Evolutionary conservation across 1,140 invertebrate species (phyloP), one percentile per base, ranked within the genome.

Genomic region (Drosophila miranda): DNA sequence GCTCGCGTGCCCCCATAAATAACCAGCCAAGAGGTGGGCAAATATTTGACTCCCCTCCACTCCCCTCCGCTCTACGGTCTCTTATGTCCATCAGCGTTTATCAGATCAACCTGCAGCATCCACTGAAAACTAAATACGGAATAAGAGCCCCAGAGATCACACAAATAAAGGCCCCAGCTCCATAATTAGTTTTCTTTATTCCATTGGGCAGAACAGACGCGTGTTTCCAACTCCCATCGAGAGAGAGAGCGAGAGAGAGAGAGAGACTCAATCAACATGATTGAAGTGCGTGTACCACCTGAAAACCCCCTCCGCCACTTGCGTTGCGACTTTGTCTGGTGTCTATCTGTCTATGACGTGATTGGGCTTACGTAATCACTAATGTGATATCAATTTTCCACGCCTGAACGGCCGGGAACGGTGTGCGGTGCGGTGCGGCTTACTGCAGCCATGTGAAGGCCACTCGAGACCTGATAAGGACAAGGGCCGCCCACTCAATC

Each of bases 211-310:
- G 68, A 56, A 43, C 48, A 67, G 62, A 67, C 34, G 6, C 51
- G 26, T 38, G 64, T 11, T 34, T 46, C 16, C 23, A 54, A 41
- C 42, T 63, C 19, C 19, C 19, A 19, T 19, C 19, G 19, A 19
- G 19, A 19, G 19, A 19, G n/a, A n/a, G n/a, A n/a, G n/a, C n/a
- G n/a, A n/a, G n/a, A n/a, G n/a, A n/a, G 43, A 16, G 16, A 16
- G 11, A 42, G 0, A 34, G 0, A 38, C 5, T 72, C 49, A 61
- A 72, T 74, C 60, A 74, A 50, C 38, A 74, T 74, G 71, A 73
- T 74, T 74, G 71, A 74, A 74, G 71, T 74, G 66, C 38, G 70
- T 73, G 23, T 5, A 5, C 63, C 9, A n/a, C 11, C 43, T 14
- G n/a, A 38, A 6, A 44, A 19, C 19, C 30, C 21, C 23, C 38